Evolutionary conservation across 1,140 invertebrate species (phyloP), one percentile per base, ranked within the genome.

Genomic region (Neodiprion lecontei): DNA sequence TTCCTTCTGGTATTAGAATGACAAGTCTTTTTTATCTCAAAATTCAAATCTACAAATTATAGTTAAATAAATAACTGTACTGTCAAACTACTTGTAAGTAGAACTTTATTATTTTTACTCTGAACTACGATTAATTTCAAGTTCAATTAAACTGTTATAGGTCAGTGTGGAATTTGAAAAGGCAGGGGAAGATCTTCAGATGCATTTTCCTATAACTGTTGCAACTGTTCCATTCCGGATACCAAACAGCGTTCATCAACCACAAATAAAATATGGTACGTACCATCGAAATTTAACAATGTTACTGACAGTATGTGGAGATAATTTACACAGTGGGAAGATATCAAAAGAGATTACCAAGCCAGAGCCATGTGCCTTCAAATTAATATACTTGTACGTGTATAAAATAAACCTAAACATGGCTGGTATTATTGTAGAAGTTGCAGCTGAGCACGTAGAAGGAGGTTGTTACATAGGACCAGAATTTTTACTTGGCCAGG

Each of bases 121-220:
- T 40, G 5, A 3, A 40, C 28, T 40, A 40, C 5, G 28, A 40
- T 40, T 40, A 40, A 40, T 40, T 3, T 40, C 28, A 61, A 72
- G 21, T 21, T 67, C 47, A 28, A 70, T 77, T 61, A 14, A 65
- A 3, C 53, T 67, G 73, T 86, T 88, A 67, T 82, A 95, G 93
- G 92, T 94, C 1, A 92, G 91, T 85, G 87, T 95, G 69, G 91
- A 93, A 79, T 91, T 93, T 84, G 92, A 93, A 80, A 93, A 93
- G 81, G 92, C 93, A 61, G 91, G 92, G 48, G 94, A 96, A 80
- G 91, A 93, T 79, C 89, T 96, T 67, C 90, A 93, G 79, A 92
- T 96, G 86, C 92, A 93, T 81, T 95, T 95, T 80, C 95, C 95
- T n/a, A 90, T 96, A 67, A 95, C 94, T 73, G 93, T 96, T 79